Conservation (phyloP, 2,888 invertebrate genomes). For the Rhorus exstirpatorius region DNA sequence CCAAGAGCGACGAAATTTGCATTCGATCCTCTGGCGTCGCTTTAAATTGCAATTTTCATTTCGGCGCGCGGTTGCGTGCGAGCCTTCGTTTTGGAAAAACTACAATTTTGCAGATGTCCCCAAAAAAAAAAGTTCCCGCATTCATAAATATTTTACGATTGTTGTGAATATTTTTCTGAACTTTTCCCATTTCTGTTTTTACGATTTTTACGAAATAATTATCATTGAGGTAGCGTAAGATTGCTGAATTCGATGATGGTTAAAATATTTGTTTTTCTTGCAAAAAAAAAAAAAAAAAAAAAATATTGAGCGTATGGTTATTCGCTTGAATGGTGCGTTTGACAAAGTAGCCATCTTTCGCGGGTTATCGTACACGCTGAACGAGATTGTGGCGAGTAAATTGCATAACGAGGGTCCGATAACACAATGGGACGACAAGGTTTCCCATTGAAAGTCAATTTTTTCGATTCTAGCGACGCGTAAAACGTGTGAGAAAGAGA, state of each 20-base stretch:
- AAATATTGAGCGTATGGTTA: too few species aligned
- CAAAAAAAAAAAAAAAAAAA: too few species aligned
- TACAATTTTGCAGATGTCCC: background rate
- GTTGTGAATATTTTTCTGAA: background rate
- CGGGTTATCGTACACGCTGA: constrained; percentile 1
- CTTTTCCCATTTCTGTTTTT: background rate
- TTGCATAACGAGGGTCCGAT: too few species aligned
- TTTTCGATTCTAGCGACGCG: constrained; percentile 17
- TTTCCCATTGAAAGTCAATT: constrained; percentile 61
- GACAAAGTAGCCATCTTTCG: constrained; percentile 18
- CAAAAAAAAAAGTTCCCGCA: background rate
- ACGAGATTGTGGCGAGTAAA: background rate
- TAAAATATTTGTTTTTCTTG: too few species aligned
- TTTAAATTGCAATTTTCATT: constrained; percentile 41
- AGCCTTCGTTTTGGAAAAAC: background rate
- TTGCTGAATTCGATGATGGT: too few species aligned
- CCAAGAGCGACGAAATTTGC: constrained; percentile 2
- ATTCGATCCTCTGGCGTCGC: constrained; percentile 17
- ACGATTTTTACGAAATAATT: too few species aligned
- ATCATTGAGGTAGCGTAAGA: too few species aligned
- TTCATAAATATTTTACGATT: background rate
- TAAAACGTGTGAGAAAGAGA: background rate
- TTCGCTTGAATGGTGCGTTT: constrained; percentile 11
- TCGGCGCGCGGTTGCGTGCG: constrained; percentile 11
- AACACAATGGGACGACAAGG: constrained; percentile 63